These are phyloP conservation scores for Benitochromis conjunctus DNA, from an alignment of 2,113 vertebrate genomes.

Conservation along the genomic window DNA sequence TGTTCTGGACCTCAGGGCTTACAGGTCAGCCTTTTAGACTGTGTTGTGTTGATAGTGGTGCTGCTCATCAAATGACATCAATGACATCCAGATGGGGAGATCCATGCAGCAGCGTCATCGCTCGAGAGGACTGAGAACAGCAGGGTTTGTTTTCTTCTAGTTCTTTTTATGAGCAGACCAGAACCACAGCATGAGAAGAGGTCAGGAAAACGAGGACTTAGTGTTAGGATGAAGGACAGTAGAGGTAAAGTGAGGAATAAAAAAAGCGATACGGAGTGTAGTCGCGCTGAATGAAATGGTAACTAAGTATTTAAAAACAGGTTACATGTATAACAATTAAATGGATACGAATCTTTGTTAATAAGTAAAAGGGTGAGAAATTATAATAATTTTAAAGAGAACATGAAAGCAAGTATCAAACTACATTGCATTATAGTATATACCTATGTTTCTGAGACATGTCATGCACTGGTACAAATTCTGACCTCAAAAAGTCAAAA, in stretches of 20 bases:
- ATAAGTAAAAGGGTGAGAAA: not conserved
- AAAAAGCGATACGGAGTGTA: not conserved
- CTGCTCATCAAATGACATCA: slow-evolving; percentile 21
- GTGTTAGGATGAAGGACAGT: not conserved
- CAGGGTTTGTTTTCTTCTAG: not conserved
- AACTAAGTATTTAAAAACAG: not conserved
- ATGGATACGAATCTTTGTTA: not conserved
- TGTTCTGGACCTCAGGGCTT: not conserved
- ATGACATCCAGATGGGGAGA: slow-evolving; percentile 40
- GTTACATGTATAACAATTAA: not conserved
- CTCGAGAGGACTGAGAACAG: slow-evolving; percentile 3
- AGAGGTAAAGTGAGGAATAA: not conserved
- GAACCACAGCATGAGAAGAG: not conserved
- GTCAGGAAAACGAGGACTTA: not conserved
- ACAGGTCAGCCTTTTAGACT: slow-evolving; percentile 12
- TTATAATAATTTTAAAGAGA: not conserved
- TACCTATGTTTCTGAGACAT: not conserved
- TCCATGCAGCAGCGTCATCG: not conserved
- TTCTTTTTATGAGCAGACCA: not conserved
- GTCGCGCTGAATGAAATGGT: not conserved
- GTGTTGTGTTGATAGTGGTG: not conserved
- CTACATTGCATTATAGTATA: not conserved
- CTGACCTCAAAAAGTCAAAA: not conserved
- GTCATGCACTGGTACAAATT: not conserved
- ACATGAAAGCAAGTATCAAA: not conserved